phyloP scores from a whole-genome alignment of 2,888 invertebrate species.

The Malachius bipustulatus region DNA sequence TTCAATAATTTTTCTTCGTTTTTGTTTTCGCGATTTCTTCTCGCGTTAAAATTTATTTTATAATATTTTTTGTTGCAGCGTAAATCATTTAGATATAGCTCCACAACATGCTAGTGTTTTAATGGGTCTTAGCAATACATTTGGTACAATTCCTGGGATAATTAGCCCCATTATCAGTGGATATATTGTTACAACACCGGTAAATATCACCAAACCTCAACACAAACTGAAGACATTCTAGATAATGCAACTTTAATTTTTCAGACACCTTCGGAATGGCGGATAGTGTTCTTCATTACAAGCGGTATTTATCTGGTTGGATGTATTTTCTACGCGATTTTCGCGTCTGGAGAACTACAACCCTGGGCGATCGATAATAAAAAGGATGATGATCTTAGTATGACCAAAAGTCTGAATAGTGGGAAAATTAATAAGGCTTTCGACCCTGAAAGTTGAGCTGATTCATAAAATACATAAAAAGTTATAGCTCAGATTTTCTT shows the following conservation, averaged over 20 bases:
- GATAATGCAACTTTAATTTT: background rate
- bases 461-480: too few relatives aligned
- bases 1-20: too few relatives aligned
- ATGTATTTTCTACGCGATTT: slow-evolving; percentile 67
- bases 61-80: slow-evolving; percentile 42
- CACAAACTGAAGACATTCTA: too few relatives aligned
- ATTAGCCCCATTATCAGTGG: slow-evolving; percentile 57
- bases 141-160: slow-evolving; percentile 85
- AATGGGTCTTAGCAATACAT: slow-evolving; percentile 85
- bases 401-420: too few relatives aligned
- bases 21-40: too few relatives aligned
- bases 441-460: too few relatives aligned
- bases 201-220: too few relatives aligned
- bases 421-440: too few relatives aligned
- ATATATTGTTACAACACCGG: slow-evolving; percentile 24
- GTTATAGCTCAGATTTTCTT: too few relatives aligned
- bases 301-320: slow-evolving; percentile 74
- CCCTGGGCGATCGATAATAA: slow-evolving; percentile 62
- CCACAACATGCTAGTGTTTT: slow-evolving; percentile 84
- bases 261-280: slow-evolving; percentile 1
- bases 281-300: slow-evolving; percentile 74
- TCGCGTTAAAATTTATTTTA: too few relatives aligned
- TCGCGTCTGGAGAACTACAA: slow-evolving; percentile 72
- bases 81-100: slow-evolving; percentile 80
- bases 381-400: too few relatives aligned